Evolutionary conservation across 1,140 invertebrate species (phyloP).

Genomic region (Lucilia sericata): DNA sequence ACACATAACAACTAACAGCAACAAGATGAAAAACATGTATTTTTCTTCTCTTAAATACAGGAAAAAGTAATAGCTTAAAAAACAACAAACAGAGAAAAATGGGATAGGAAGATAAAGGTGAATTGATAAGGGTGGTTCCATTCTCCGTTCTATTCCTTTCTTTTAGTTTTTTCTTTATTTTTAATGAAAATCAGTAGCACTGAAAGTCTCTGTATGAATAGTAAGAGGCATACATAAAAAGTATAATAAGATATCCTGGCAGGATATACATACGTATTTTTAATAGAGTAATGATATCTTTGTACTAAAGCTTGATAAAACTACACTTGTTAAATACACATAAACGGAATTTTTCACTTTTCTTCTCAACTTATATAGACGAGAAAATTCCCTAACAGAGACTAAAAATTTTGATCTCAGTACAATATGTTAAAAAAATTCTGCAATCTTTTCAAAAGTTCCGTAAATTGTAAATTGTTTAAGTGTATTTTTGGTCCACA

Average conservation of each 20-base stretch:
- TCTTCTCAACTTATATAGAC: no score
- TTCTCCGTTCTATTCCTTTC: background rate
- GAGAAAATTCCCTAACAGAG: no score
- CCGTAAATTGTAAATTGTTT: no score
- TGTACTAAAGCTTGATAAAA: no score
- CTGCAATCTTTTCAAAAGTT: no score
- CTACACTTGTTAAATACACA: no score
- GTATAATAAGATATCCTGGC: background rate
- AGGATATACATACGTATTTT: background rate
- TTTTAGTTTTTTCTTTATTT: background rate
- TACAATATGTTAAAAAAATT: no score
- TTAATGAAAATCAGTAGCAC: background rate
- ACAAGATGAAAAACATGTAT: conserved; percentile 11
- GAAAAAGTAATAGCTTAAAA: background rate
- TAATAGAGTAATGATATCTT: no score
- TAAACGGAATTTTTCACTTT: no score
- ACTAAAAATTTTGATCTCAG: no score
- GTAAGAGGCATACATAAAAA: background rate
- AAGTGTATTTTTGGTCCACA: no score
- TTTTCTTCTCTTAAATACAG: background rate
- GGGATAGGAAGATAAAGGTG: background rate
- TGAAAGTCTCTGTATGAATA: background rate
- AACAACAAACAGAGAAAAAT: background rate
- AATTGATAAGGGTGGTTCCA: background rate
- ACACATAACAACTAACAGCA: conserved; percentile 16